Conservation (phyloP, 2,113 vertebrate species). For the Pongo pygmaeus region DNA sequence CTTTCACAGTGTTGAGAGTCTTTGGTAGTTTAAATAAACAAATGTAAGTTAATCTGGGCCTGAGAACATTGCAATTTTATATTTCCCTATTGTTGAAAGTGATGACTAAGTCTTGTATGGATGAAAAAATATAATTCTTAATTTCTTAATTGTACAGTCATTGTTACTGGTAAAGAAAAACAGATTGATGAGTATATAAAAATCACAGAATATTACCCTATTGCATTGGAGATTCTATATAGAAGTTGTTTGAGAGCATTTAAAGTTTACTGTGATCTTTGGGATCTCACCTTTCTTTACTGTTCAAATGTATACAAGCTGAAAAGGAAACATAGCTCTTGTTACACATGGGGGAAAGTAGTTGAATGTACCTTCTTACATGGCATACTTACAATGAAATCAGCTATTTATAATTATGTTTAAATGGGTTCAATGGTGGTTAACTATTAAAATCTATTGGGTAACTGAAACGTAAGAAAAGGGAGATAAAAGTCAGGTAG, state of each 20-base stretch:
- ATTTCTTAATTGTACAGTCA: not conserved
- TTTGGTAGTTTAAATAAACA: constrained; percentile 23
- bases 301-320: not conserved
- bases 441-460: not conserved
- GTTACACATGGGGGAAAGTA: not conserved
- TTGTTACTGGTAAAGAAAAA: not conserved
- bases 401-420: constrained; percentile 34
- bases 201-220: not conserved
- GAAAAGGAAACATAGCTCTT: not conserved
- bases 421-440: not conserved
- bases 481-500: not conserved
- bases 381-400: not conserved
- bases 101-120: not conserved
- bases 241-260: not conserved
- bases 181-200: not conserved
- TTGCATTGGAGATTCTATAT: not conserved
- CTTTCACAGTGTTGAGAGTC: not conserved
- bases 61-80: not conserved
- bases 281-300: not conserved
- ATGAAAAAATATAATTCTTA: not conserved
- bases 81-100: not conserved
- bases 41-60: not conserved
- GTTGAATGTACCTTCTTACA: not conserved
- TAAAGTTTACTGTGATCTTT: not conserved
- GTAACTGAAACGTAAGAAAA: not conserved